Conservation (phyloP, 2,888 invertebrate genomes). For the Chrysolina oricalcia region DNA sequence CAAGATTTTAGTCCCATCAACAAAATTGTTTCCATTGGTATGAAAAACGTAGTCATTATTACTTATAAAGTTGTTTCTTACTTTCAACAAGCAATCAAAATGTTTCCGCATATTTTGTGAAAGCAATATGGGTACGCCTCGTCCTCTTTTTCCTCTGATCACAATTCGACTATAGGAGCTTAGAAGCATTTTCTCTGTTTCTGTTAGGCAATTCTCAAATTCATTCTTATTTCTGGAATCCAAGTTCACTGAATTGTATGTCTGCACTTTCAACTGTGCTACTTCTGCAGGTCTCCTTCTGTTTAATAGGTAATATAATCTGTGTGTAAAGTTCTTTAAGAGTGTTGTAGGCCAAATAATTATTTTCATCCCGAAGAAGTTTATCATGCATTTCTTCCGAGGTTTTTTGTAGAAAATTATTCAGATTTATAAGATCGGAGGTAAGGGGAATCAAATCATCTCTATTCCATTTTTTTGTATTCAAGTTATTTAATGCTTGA, state of each 20-base stretch:
- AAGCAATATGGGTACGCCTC: slow-evolving; percentile 44
- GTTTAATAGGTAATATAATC: slow-evolving; percentile 39
- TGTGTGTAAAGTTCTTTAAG: slow-evolving; percentile 44
- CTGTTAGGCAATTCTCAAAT: slow-evolving; percentile 47
- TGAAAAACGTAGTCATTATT: slow-evolving; percentile 41
- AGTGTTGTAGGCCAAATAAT: slow-evolving; percentile 39
- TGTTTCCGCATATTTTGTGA: slow-evolving; percentile 46
- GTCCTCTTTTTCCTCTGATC: slow-evolving; percentile 47
- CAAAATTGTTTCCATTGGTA: slow-evolving; percentile 31
- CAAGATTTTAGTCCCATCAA: slow-evolving; percentile 51
- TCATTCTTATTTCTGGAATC: slow-evolving; percentile 34
- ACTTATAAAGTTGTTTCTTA: slow-evolving; percentile 40
- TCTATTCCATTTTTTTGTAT: slow-evolving; percentile 56
- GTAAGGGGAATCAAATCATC: slow-evolving; percentile 52
- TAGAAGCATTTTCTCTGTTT: slow-evolving; percentile 50
- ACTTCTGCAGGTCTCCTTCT: slow-evolving; percentile 53
- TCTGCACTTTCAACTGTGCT: slow-evolving; percentile 44
- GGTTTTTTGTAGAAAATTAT: slow-evolving; percentile 43
- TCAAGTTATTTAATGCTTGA: slow-evolving; percentile 53
- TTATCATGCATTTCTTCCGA: slow-evolving; percentile 29
- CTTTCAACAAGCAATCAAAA: slow-evolving; percentile 44
- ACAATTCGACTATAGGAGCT: slow-evolving; percentile 40
- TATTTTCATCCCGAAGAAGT: slow-evolving; percentile 24
- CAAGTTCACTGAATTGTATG: slow-evolving; percentile 40
- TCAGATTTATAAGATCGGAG: slow-evolving; percentile 50